A percentile compares a stretch with the other conserved stretches of the same genome.
These are phyloP conservation scores for Colistium nudipinnis DNA, from an alignment of 2,113 vertebrate species.

Conservation along the genomic window DNA sequence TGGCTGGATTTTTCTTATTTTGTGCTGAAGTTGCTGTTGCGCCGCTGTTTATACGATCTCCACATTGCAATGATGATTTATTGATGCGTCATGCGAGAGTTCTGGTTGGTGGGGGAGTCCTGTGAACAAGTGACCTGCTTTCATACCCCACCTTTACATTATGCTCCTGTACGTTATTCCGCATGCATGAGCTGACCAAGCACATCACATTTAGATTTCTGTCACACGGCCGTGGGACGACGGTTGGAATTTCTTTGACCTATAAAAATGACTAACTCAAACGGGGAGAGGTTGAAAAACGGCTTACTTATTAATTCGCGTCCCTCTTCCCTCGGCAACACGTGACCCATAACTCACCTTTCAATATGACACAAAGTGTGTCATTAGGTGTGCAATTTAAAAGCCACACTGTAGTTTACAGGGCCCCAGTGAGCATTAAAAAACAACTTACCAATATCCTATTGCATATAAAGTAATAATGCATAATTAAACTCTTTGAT, in stretches of 20 bases:
- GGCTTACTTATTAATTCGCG: neutral
- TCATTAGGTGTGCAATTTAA: slow-evolving; percentile 49
- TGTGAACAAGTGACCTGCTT: slow-evolving; percentile 26
- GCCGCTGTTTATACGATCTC: neutral
- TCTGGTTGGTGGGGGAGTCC: slow-evolving; percentile 1
- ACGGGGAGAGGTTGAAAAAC: neutral
- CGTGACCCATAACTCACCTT: slow-evolving; percentile 44
- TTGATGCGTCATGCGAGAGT: neutral
- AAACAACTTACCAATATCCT: slow-evolving; percentile 24
- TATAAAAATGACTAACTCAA: neutral
- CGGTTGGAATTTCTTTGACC: neutral
- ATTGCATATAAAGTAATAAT: slow-evolving; percentile 26
- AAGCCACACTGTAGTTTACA: slow-evolving; percentile 32
- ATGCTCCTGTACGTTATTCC: slow-evolving; percentile 10
- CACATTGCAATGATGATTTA: neutral
- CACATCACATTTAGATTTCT: slow-evolving; percentile 13
- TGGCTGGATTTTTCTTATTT: too few relatives aligned
- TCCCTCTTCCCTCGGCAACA: slow-evolving; percentile 1
- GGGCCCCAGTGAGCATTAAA: slow-evolving; percentile 46
- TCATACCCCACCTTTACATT: slow-evolving; percentile 22
- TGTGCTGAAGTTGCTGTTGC: too few relatives aligned
- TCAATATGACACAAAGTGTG: slow-evolving; percentile 12
- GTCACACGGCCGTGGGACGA: neutral
- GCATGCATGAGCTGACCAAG: slow-evolving; percentile 27
- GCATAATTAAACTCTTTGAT: slow-evolving; percentile 42